phyloP scores from a whole-genome alignment of 2,113 vertebrate species.

The Daphoenositta chrysoptera region DNA sequence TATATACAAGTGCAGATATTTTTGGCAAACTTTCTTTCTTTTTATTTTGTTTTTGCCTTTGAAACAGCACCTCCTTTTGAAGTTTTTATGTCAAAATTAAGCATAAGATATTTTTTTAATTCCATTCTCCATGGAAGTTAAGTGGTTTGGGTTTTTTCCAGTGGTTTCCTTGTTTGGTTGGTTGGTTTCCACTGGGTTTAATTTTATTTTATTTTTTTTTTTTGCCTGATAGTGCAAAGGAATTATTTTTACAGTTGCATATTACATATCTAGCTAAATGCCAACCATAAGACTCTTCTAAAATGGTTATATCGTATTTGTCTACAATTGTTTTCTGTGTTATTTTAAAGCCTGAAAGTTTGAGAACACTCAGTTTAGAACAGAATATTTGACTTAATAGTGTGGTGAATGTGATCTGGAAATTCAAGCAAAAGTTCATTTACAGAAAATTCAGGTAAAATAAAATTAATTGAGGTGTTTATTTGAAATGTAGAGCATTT shows the following conservation, averaged over 20 bases:
- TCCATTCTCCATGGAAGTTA: background rate
- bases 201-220: background rate
- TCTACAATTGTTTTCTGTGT: background rate
- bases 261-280: background rate
- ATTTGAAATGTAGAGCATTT: background rate
- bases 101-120: background rate
- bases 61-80: background rate
- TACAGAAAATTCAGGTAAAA: background rate
- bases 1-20: background rate
- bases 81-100: background rate
- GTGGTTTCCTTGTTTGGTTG: background rate
- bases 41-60: background rate
- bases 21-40: background rate
- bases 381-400: background rate
- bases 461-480: background rate
- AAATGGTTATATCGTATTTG: background rate
- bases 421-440: background rate
- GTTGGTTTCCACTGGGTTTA: fast-evolving
- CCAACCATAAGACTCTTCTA: background rate
- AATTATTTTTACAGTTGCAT: background rate
- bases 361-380: background rate
- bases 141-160: background rate
- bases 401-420: background rate
- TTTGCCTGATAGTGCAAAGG: background rate
- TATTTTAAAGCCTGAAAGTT: background rate